Conservation (phyloP, 2,113 vertebrate species). For the Syngnathus floridae region DNA sequence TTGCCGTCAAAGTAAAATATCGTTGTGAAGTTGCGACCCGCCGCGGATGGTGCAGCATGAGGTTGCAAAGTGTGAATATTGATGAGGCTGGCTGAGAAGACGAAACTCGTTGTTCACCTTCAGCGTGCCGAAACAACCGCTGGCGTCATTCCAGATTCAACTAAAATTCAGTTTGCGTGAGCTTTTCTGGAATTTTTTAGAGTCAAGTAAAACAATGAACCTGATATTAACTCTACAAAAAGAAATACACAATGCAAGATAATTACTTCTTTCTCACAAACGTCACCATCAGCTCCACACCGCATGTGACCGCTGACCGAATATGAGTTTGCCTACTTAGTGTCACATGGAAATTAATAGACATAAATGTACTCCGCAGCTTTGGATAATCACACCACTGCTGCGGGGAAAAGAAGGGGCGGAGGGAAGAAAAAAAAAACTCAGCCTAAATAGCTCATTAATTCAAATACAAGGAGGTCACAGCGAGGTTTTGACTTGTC, state of each 20-base stretch:
- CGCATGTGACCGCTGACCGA: slow-evolving; percentile 30
- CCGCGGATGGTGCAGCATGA: neutral
- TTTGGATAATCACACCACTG: slow-evolving; percentile 55
- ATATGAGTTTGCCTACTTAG: slow-evolving; percentile 55
- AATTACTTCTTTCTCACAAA: neutral
- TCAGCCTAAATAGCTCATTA: slow-evolving; percentile 65
- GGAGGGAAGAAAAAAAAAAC: slow-evolving; percentile 7
- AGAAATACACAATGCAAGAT: too few species aligned
- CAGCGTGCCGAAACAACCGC: neutral
- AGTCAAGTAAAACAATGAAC: neutral
- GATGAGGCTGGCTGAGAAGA: neutral
- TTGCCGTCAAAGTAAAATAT: neutral
- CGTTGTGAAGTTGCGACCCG: neutral
- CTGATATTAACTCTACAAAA: neutral
- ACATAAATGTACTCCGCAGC: slow-evolving; percentile 54
- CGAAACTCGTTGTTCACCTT: neutral
- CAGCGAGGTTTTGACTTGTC: slow-evolving; percentile 41
- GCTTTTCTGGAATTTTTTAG: neutral
- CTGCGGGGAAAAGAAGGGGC: slow-evolving; percentile 21
- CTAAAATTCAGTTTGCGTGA: neutral
- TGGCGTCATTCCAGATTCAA: neutral
- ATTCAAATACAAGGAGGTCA: slow-evolving; percentile 58
- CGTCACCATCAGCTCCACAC: slow-evolving; percentile 15
- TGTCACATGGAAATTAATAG: slow-evolving; percentile 61
- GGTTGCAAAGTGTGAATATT: slow-evolving; percentile 1